Evolutionary conservation across 2,888 invertebrate genomes (phyloP).

Genomic region (Mystacides longicornis): DNA sequence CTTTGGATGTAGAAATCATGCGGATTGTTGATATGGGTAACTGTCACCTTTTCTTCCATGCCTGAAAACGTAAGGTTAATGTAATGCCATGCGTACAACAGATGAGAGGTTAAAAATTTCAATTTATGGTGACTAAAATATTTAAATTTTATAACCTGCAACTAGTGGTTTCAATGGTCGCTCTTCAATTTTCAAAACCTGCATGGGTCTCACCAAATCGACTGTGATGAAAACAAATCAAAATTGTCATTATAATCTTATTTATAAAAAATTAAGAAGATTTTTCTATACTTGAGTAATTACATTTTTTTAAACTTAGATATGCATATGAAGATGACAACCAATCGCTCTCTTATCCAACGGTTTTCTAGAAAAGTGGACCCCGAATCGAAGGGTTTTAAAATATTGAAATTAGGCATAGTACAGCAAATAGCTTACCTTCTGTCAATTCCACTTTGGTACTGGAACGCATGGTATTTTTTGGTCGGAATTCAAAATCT

Average conservation of each 20-base stretch:
- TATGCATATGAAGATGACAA: too few species aligned
- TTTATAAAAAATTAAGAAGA: too few species aligned
- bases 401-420: too few species aligned
- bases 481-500: neutral
- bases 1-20: conserved; percentile 51
- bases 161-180: neutral
- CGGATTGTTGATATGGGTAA: conserved; percentile 55
- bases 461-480: too few species aligned
- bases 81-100: neutral
- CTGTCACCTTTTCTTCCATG: conserved; percentile 42
- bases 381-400: too few species aligned
- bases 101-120: neutral
- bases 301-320: too few species aligned
- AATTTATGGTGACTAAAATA: neutral
- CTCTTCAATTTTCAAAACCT: neutral
- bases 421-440: too few species aligned
- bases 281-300: too few species aligned
- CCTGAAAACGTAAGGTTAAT: conserved; percentile 32
- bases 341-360: too few species aligned
- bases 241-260: too few species aligned
- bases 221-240: neutral
- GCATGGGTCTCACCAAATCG: neutral
- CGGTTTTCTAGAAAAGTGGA: too few species aligned
- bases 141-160: neutral
- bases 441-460: too few species aligned